Conservation (phyloP, 1,140 invertebrate species). For the Halictus rubicundus region DNA sequence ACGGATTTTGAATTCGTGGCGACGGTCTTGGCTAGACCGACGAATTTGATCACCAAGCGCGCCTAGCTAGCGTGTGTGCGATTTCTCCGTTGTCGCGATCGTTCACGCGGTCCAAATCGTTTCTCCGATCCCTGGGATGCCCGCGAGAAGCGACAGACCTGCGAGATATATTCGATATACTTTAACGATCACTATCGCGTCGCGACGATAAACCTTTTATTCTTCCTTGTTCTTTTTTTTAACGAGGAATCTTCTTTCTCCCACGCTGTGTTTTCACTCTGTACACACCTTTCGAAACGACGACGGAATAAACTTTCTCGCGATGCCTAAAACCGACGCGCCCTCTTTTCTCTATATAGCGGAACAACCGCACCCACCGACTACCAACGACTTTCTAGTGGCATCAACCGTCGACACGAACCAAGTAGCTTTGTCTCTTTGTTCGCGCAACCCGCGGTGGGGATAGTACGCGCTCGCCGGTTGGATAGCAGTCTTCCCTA, state of each 20-base stretch:
- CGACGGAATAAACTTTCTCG: conserved; percentile 40
- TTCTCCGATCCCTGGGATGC: conserved; percentile 1
- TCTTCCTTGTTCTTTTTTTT: neutral
- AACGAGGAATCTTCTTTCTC: neutral
- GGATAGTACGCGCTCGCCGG: conserved; percentile 12
- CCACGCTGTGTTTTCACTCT: conserved; percentile 27
- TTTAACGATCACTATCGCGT: neutral
- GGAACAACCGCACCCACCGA: conserved; percentile 66
- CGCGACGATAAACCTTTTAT: neutral
- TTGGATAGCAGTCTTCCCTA: conserved; percentile 27
- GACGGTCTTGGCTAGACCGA: neutral
- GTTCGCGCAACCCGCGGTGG: conserved; percentile 59
- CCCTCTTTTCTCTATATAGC: conserved; percentile 34
- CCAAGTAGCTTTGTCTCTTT: conserved; percentile 73
- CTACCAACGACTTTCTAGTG: conserved; percentile 74
- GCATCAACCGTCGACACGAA: conserved; percentile 54
- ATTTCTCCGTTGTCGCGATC: neutral
- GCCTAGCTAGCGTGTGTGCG: too few relatives aligned
- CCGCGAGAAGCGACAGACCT: conserved; percentile 9
- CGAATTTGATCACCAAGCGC: neutral
- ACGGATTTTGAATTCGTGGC: neutral
- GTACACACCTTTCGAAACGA: conserved; percentile 10
- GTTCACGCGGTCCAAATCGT: conserved; percentile 1
- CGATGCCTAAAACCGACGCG: conserved; percentile 21
- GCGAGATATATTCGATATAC: neutral